Evolutionary conservation across 2,797 vertebrate genomes (phyloP), one percentile per base, ranked within the genome.

Genomic region (Poeciliopsis turneri): DNA sequence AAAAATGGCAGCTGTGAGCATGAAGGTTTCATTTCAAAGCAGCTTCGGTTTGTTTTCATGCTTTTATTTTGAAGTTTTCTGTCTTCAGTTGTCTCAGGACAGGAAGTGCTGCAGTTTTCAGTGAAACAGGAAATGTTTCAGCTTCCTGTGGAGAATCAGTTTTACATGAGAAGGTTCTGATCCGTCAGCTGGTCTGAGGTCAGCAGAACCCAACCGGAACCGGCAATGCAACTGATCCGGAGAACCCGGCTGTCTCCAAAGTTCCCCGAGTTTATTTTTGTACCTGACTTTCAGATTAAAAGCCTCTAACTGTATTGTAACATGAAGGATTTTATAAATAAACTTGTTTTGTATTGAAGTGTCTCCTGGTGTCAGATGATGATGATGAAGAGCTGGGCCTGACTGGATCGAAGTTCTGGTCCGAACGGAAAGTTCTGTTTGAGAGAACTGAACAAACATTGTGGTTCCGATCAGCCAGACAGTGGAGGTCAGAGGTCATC

Each of bases 301-400:
- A 71, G 71, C 41, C 5, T 72, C 57, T 75, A 51, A 55, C 68
- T 59, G 16, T 77, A 55, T 45, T 77, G 18, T 77, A 71, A 71
- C 13, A 33, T 18, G 3, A n/a, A 75, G 16, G 39, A 18, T 68
- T 64, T 55, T 76, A 64, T 51, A 43, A 79, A 79, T 77, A 79
- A 79, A 79, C 16, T 2, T 36, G 64, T 70, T 86, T 81, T 71
- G 33, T 81, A 80, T 75, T 53, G 66, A 46, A 41, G 7, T 49
- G 10, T 47, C 51, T 69, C 2, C n/a, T 16, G 13, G 46, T 15
- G 39, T n/a, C 51, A 45, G 39, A 30, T 15, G 30, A 33, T 15
- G 57, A 28, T 30, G 59, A 53, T 30, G 59, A 61, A 15, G 57
- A 16, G 28, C n/a, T 28, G n/a, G 55, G 28, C 9, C 12, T 28